Conservation (phyloP, 2,797 vertebrate species). For the Coluber constrictor region DNA sequence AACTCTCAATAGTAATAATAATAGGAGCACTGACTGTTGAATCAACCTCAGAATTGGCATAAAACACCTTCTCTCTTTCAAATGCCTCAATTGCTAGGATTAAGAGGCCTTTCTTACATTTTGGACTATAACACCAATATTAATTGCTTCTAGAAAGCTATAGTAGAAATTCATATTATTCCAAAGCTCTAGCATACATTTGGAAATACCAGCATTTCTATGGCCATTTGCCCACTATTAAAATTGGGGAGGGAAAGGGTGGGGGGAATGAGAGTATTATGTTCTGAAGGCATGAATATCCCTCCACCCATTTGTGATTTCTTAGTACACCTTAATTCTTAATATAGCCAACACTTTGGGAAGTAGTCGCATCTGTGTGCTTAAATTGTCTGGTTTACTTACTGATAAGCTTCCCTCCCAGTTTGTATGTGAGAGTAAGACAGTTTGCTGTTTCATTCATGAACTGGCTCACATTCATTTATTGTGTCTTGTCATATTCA, state of each 20-base stretch:
- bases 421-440: not conserved
- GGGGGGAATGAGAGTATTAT: not conserved
- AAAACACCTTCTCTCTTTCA: slow-evolving; percentile 46
- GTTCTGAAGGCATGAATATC: not conserved
- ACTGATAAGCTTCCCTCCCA: not conserved
- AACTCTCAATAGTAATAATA: slow-evolving; percentile 64
- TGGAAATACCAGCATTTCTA: not conserved
- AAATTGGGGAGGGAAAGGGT: not conserved
- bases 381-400: not conserved
- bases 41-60: slow-evolving; percentile 56
- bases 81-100: slow-evolving; percentile 44
- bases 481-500: not conserved
- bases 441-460: not conserved
- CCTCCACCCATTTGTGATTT: not conserved
- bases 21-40: slow-evolving; percentile 54
- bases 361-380: not conserved
- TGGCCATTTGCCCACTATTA: not conserved
- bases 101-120: slow-evolving; percentile 42
- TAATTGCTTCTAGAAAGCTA: not conserved
- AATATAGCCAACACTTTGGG: not conserved
- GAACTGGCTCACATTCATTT: not conserved
- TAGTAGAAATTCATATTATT: not conserved
- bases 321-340: not conserved
- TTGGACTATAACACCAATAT: not conserved
- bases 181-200: not conserved